Base-by-base conservation (phyloP, 2,888 invertebrate genomes). In the Zaprionus obscuricornis region DNA sequence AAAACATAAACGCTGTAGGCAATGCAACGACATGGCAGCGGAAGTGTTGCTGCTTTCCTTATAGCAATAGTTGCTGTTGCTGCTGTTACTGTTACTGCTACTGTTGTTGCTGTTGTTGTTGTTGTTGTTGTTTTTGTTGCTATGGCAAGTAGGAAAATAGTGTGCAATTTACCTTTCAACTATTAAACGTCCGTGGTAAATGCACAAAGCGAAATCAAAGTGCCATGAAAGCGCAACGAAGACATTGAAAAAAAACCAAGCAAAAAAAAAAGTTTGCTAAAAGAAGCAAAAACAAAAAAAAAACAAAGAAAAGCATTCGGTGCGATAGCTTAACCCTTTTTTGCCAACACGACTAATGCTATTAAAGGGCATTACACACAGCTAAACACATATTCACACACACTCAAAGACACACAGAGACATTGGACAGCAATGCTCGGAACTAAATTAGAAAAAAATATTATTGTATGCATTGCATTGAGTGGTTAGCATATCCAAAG, bases 151-250 rank as follows among this genome's bases (percentile, higher is more conserved):
- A 51, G 73, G 71, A 76, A 78, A 78, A 78, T 75, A 58, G 73
- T 73, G 65, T 67, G 84, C 78, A 83, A 81, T 82, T 81, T 82
- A 82, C 85, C 79, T 85, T 85, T 81, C 73, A 78, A 75, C 79
- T 78, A 85, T 81, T 81, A 78, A 78, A 82, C 82, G 82, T 74
- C 62, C 72, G 69, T 81, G 82, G 85, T 72, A 74, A 85, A 82
- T 63, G 81, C 78, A 78, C 84, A 84, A 84, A 78, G 76, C 83
- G 49, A 76, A 76, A 84, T 78, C 84, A 84, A 79, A 79, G 82
- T 79, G 79, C 78, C 78, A 79, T 84, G 82, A 84, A 84, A 84
- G 78, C 82, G 69, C 75, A 74, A 34, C 63, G 70, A 74, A 73
- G 72, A 75, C 83, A 75, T 54, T 67, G 50, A 57, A 58, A 4